Evolutionary conservation across 1,140 invertebrate genomes (phyloP).

Genomic region (Zaprionus ornatus): DNA sequence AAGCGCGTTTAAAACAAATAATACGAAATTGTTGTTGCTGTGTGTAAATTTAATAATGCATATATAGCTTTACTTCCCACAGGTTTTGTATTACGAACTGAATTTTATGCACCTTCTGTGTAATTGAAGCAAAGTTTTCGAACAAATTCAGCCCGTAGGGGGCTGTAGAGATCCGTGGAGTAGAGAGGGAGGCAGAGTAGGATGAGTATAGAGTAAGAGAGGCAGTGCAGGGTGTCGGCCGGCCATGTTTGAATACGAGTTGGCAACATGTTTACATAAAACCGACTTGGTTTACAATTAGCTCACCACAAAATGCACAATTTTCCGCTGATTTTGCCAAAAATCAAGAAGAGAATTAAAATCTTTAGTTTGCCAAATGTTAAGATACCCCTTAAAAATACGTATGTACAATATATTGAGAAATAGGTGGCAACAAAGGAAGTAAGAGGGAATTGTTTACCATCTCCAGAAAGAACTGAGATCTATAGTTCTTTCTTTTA

Average conservation of each 20-base stretch:
- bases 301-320: constrained; percentile 56
- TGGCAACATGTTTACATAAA: constrained; percentile 82
- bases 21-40: constrained; percentile 46
- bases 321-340: constrained; percentile 57
- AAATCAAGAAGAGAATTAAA: constrained; percentile 2
- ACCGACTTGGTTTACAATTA: constrained; percentile 71
- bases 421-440: too few relatives aligned
- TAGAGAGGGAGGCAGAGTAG: too few relatives aligned
- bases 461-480: too few relatives aligned
- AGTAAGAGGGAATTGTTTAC: too few relatives aligned
- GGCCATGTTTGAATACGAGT: constrained; percentile 75
- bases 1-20: constrained; percentile 49
- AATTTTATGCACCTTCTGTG: constrained; percentile 59
- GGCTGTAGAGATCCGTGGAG: not conserved
- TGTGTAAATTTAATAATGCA: constrained; percentile 40
- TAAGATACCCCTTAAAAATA: not conserved
- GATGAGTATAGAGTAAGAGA: not conserved
- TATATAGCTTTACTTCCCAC: constrained; percentile 79
- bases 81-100: constrained; percentile 70
- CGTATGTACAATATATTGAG: not conserved
- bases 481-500: too few relatives aligned
- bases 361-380: not conserved
- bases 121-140: constrained; percentile 60
- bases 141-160: constrained; percentile 12
- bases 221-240: constrained; percentile 21